Base-by-base conservation (phyloP, 2,888 invertebrate genomes). In the Heliconius ethilla region DNA sequence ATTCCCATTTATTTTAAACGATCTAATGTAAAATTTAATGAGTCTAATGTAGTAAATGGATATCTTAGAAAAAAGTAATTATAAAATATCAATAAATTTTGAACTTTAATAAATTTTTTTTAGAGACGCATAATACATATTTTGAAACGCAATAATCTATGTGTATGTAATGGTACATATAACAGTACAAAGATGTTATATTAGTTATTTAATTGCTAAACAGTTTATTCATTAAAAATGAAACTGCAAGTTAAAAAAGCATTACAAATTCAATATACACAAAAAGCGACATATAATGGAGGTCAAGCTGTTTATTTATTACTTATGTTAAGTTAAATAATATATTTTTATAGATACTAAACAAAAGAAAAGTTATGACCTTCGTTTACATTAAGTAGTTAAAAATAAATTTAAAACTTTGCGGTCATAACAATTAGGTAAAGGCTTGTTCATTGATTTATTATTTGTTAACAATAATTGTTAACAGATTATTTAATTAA, bases 211-310 rank as follows among this genome's bases (percentile, higher is more conserved):
- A 51, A 51, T 18, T 51, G n/a, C 33, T 13, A n/a, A 29, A 65
- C n/a, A 37, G 33, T 9, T 37, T 67, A 67, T 25, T n/a, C 40
- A 45, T 3, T 45, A 69, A 63, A 59, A 27, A 69, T 25, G 40
- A 69, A 40, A 45, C 40, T 40, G 25, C 15, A 45, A 25, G 45
- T 40, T 25, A 25, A 69, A 51, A 69, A 69, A 69, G 69, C 69
- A 25, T 69, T 45, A 69, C 25, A 5, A 29, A 29, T 29, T 5
- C 33, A 69, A 25, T 69, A 45, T 69, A 25, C 15, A 45, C 40
- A 25, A 69, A 67, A 69, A 69, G 69, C 69, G 40, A 69, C 40
- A 45, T 69, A 69, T 69, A 69, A 69, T 45, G 69, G 69, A 69
- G 69, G 69, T 45, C 69, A 45, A 69, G 69, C 69, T 40, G 15